Percentiles rank a stretch among this genome's conserved stretches.
Evolutionary conservation across 2,888 invertebrate species (phyloP).

Genomic region (Eulithis prunata): DNA sequence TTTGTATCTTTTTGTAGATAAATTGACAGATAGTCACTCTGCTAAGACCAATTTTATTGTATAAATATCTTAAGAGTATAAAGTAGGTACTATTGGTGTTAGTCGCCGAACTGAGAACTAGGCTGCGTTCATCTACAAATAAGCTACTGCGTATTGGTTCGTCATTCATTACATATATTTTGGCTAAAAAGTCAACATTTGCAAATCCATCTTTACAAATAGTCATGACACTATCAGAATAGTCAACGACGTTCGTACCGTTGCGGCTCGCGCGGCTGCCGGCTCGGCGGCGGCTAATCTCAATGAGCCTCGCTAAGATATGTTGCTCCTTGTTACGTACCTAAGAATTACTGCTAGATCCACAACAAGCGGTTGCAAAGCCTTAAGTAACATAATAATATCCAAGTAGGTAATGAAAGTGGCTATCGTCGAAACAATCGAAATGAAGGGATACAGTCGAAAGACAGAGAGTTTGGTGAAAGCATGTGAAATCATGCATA

Average conservation of each 20-base stretch:
- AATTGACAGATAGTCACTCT: slow-evolving; percentile 81
- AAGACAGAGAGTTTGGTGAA: slow-evolving; percentile 50
- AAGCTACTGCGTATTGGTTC: slow-evolving; percentile 84
- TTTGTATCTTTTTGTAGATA: slow-evolving; percentile 71
- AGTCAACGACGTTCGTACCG: slow-evolving; percentile 75
- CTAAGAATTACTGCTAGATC: slow-evolving; percentile 58
- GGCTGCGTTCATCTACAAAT: slow-evolving; percentile 80
- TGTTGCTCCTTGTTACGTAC: slow-evolving; percentile 65
- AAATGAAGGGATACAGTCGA: slow-evolving; percentile 41
- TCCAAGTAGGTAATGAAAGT: slow-evolving; percentile 58
- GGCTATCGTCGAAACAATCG: slow-evolving; percentile 56
- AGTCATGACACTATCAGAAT: slow-evolving; percentile 82
- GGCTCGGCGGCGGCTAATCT: slow-evolving; percentile 58
- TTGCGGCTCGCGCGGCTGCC: slow-evolving; percentile 52
- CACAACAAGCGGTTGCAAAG: slow-evolving; percentile 62
- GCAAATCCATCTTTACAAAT: slow-evolving; percentile 82
- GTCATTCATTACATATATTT: slow-evolving; percentile 82
- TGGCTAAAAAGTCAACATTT: slow-evolving; percentile 84
- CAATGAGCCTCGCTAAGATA: slow-evolving; percentile 66
- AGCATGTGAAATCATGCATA: slow-evolving; percentile 61
- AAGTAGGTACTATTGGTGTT: slow-evolving; percentile 78
- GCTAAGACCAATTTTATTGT: slow-evolving; percentile 77
- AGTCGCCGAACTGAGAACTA: slow-evolving; percentile 80
- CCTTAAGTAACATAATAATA: slow-evolving; percentile 46
- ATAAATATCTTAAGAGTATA: slow-evolving; percentile 81